Evolutionary conservation across 1,140 invertebrate species (phyloP).

Genomic region (Portunus trituberculatus): DNA sequence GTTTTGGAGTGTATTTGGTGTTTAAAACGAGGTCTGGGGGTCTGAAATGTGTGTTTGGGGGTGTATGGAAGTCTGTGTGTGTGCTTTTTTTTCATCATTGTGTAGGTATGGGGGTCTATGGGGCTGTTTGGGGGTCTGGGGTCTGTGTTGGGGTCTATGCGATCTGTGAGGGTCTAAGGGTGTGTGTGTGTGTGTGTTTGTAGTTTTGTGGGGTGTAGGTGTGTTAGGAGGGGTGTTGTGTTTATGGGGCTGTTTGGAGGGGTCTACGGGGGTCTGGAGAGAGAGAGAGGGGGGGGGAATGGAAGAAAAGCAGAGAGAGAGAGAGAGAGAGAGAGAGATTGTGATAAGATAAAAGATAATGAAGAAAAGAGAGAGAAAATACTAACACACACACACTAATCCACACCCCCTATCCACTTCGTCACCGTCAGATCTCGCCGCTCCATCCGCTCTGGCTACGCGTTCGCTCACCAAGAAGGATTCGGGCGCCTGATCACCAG

Average conservation of each 20-base stretch:
- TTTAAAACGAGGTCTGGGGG: not conserved
- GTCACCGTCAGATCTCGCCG: conserved; percentile 82
- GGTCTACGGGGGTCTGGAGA: not conserved
- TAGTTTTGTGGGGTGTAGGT: not conserved
- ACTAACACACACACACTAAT: too few species aligned
- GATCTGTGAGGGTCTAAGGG: not conserved
- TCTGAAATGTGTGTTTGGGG: not conserved
- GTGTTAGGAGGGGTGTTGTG: not conserved
- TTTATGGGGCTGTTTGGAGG: not conserved
- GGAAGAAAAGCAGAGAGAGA: too few species aligned
- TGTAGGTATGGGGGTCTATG: too few species aligned
- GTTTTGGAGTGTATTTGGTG: not conserved
- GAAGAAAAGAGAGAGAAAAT: too few species aligned
- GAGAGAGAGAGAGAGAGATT: too few species aligned
- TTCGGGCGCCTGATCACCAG: conserved; percentile 98
- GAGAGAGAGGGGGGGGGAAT: not conserved
- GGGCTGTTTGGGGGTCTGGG: too few species aligned
- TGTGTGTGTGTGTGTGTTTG: not conserved
- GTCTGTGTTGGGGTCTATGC: not conserved
- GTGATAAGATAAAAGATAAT: too few species aligned
- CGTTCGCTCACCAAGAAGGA: conserved; percentile 98
- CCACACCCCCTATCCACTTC: not conserved
- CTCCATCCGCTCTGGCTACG: conserved; percentile 97
- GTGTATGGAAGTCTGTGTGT: not conserved
- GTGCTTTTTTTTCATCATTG: too few species aligned